Conservation (phyloP, 2,797 vertebrate genomes). For the Phrynocephalus forsythii region DNA sequence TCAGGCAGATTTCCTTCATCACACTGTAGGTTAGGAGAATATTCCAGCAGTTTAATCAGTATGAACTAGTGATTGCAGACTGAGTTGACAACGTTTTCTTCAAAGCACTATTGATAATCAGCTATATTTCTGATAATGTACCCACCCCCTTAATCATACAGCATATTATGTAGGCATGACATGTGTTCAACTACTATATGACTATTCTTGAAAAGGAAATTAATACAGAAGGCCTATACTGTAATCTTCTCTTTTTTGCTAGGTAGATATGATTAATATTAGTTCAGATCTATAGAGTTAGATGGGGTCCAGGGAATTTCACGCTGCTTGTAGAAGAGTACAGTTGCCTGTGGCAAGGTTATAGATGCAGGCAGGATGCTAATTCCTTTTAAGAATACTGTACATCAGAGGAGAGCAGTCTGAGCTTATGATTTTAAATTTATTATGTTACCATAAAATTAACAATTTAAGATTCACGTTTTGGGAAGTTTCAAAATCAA, state of each 20-base stretch:
- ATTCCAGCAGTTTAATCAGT: not conserved
- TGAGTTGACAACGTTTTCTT: not conserved
- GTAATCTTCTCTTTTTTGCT: not conserved
- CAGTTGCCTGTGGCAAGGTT: not conserved
- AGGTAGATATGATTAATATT: not conserved
- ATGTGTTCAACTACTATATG: not conserved
- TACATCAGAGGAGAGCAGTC: not conserved
- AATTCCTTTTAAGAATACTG: not conserved
- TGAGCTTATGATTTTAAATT: not conserved
- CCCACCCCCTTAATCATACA: not conserved
- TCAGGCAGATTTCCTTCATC: not conserved
- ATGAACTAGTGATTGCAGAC: not conserved
- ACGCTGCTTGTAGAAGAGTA: not conserved
- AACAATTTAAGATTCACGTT: not conserved
- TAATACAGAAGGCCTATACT: not conserved
- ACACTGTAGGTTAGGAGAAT: not conserved
- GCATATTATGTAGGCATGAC: not conserved
- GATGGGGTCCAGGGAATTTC: not conserved
- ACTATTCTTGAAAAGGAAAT: not conserved
- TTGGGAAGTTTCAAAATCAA: not conserved
- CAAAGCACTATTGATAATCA: not conserved
- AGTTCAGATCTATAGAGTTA: conserved; percentile 17
- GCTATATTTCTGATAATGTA: not conserved
- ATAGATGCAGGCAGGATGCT: not conserved
- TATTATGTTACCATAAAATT: not conserved